Base-by-base conservation (phyloP, 2,797 vertebrate genomes). In the Tokudaia muenninki region DNA sequence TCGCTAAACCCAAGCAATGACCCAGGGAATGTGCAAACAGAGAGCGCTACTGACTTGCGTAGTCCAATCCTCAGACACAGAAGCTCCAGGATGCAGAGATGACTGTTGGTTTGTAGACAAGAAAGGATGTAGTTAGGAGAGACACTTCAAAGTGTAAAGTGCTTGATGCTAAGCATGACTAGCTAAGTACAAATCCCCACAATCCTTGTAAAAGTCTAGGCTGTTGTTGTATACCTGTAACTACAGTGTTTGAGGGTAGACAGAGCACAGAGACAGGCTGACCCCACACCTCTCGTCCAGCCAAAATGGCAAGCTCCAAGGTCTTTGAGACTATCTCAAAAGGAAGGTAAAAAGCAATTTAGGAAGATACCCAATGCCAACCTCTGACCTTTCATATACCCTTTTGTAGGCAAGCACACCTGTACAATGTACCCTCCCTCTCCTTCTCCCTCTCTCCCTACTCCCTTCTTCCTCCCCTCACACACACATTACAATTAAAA, bases 341-440 rank as follows among this genome's bases (percentile, higher is more conserved):
- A 74, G 34, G 65, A 55, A 57, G 5, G 50, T 57, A 16, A 57
- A 72, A 74, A 74, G n/a, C n/a, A 55, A 41, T 41, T 57, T 37
- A 87, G 50, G n/a, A 57, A 57, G 47, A 41, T 6, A 41, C 4
- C 86, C 13, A 72, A 10, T 57, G 22, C 29, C 67, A 74, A 11
- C 22, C 50, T 59, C 87, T 88, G 26, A 3, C 50, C 34, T 87
- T 87, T 57, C 34, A 75, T 70, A 75, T 41, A 57, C 6, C 16
- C 70, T 41, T 74, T 74, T 6, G 4, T 65, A 57, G 52, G 87
- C 41, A 55, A 74, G 26, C 26, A 75, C 6, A 75, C n/a, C n/a
- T 57, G 1, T 14, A 9, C 17, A 88, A 2, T 1, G 3, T 1
- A 88, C 3, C 2, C 7, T 8, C 6, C 44, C 3, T 22, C 59